Conservation (phyloP, 2,113 vertebrate species). For the Rhizomys pruinosus region DNA sequence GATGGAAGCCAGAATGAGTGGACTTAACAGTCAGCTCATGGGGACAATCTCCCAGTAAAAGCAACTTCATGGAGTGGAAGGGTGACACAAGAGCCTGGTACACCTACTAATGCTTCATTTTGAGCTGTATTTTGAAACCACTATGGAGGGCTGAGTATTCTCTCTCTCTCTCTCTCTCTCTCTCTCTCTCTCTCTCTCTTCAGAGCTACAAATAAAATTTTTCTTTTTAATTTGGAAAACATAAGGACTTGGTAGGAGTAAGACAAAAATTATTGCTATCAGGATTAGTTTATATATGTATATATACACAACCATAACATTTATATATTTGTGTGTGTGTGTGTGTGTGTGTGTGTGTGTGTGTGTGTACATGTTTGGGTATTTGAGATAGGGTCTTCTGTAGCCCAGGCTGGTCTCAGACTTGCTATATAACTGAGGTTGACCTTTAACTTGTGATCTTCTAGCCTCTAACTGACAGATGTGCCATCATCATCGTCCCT, state of each 20-base stretch:
- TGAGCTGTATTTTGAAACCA: not conserved
- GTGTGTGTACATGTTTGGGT: not conserved
- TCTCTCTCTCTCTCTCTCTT: not conserved
- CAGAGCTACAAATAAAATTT: conserved; percentile 1
- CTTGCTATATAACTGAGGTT: not conserved
- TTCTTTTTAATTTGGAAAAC: conserved; percentile 54
- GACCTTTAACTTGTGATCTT: not conserved
- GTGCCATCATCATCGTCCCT: not conserved
- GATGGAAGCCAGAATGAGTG: not conserved
- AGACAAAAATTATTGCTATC: conserved; percentile 1
- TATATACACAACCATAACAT: too few relatives aligned
- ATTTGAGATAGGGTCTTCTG: not conserved
- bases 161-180: too few relatives aligned
- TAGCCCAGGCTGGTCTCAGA: not conserved
- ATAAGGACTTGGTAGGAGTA: conserved; percentile 39
- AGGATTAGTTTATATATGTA: not conserved
- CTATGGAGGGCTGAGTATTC: too few relatives aligned
- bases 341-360: not conserved
- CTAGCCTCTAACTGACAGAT: not conserved
- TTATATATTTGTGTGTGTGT: not conserved
- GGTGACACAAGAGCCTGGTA: not conserved
- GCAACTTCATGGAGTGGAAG: not conserved
- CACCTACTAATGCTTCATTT: not conserved
- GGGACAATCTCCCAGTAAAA: not conserved
- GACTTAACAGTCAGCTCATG: not conserved